Conservation (phyloP, 2,113 vertebrate species). For the Gobius niger region DNA sequence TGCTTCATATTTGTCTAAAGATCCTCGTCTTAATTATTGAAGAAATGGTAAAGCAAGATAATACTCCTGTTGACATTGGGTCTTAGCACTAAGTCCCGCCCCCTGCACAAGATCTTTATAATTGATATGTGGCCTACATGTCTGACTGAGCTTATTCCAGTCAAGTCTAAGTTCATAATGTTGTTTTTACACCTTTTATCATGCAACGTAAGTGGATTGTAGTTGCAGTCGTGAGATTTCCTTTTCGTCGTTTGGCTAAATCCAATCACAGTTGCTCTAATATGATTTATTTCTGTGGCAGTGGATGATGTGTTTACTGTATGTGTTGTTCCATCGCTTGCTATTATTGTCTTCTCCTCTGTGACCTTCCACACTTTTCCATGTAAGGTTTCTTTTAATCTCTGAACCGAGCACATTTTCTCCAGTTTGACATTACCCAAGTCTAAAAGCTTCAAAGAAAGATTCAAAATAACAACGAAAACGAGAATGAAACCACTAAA, state of each 20-base stretch:
- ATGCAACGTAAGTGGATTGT: slow-evolving; percentile 1
- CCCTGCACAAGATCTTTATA: slow-evolving; percentile 27
- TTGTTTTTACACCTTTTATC: slow-evolving; percentile 3
- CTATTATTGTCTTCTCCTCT: background rate
- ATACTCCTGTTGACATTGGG: slow-evolving; percentile 43
- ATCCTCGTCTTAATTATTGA: slow-evolving; percentile 26
- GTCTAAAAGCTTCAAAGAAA: too few relatives aligned
- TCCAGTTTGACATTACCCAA: too few relatives aligned
- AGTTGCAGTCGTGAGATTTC: slow-evolving; percentile 36
- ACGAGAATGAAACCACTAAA: too few relatives aligned
- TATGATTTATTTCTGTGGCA: slow-evolving; percentile 15
- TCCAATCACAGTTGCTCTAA: slow-evolving; percentile 46
- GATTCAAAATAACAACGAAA: too few relatives aligned
- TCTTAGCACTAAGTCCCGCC: slow-evolving; percentile 10
- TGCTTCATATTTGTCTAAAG: slow-evolving; percentile 50
- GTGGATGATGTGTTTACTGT: background rate
- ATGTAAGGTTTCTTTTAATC: too few relatives aligned
- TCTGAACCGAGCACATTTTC: too few relatives aligned
- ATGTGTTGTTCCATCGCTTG: slow-evolving; percentile 6
- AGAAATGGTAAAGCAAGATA: slow-evolving; percentile 47
- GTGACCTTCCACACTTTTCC: background rate
- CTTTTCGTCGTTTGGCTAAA: slow-evolving; percentile 36
- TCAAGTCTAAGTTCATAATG: background rate
- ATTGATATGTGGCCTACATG: slow-evolving; percentile 47
- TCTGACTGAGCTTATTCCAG: background rate